Evolutionary conservation across 2,113 vertebrate species (phyloP), one percentile per base, ranked within the genome.

Genomic region (Sturnira hondurensis): DNA sequence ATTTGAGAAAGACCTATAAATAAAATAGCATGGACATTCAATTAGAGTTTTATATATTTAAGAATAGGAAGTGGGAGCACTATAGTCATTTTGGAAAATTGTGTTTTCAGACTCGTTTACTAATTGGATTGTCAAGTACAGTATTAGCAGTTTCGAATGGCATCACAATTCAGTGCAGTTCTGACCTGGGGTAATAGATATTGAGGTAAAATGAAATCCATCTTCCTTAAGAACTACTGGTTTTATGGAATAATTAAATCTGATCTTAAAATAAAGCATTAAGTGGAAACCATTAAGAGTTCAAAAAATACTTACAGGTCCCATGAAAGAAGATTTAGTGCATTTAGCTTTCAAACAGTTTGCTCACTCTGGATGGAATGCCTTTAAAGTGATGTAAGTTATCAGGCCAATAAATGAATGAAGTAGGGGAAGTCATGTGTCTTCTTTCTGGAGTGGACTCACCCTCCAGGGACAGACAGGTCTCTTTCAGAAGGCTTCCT

Each of bases 231-330:
- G 85, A 97, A 91, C 84, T 90, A 73, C 87, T 94, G 45, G 82
- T 91, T 96, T 86, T 93, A 91, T 92, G 70, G 96, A 97, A 97
- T 96, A 85, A 96, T 91, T 82, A 94, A 96, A 93, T 96, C 78
- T 95, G 96, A 97, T 96, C 96, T 89, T 95, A 96, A 96, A 98
- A 96, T 96, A 91, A 97, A 96, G 47, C 78, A 93, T 86, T 96
- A 97, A 97, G 89, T 95, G 24, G 70, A 97, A 94, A 95, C 94
- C 93, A 91, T 91, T 91, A 95, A 96, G 92, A 96, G 70, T 96
- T 95, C 87, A 95, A 92, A 96, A 98, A 70, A 89, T 91, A 91
- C 89, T 94, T 93, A 89, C 0, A 82, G 89, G 52, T 85, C 43
- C 26, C 6, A 26, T 82, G 94, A 86, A 97, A 96, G 90, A 92